These are phyloP conservation scores for Hippopotamus amphibius DNA, from an alignment of 2,113 vertebrate species.

Conservation along the genomic window DNA sequence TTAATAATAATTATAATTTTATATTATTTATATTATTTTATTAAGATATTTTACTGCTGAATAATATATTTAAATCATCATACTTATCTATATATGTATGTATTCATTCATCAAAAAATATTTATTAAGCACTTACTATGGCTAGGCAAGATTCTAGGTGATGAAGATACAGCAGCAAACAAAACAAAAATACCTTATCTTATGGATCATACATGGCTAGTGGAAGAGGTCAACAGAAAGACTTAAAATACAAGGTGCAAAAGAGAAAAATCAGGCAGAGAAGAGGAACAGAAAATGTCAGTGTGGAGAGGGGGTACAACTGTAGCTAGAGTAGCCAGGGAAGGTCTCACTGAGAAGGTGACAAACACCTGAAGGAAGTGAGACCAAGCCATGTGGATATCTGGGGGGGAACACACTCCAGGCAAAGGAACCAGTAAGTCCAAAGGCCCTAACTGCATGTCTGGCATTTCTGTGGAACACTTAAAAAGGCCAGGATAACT, in stretches of 20 bases:
- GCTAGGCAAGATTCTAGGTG: neutral
- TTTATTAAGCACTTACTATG: neutral
- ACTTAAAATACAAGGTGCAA: neutral
- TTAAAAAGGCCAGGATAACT: neutral
- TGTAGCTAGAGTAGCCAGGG: neutral
- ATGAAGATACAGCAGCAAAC: neutral
- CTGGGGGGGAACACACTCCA: neutral
- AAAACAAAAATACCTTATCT: neutral
- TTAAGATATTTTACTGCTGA: slow-evolving; percentile 12
- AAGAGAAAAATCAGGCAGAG: neutral
- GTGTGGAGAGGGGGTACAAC: neutral
- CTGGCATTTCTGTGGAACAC: neutral
- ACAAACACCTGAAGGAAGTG: neutral
- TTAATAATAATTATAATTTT: too few relatives aligned
- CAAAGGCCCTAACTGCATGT: neutral
- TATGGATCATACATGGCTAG: neutral
- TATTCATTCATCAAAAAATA: neutral
- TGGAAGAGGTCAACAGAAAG: neutral
- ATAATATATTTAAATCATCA: neutral
- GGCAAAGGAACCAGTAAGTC: neutral
- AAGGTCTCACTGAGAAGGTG: neutral
- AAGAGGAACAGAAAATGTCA: neutral
- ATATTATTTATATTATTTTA: neutral
- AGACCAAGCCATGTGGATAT: neutral
- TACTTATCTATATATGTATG: neutral